Percentiles rank a stretch among this genome's conserved stretches.
phyloP scores from a whole-genome alignment of 2,113 vertebrate species.

The Eurypyga helias region DNA sequence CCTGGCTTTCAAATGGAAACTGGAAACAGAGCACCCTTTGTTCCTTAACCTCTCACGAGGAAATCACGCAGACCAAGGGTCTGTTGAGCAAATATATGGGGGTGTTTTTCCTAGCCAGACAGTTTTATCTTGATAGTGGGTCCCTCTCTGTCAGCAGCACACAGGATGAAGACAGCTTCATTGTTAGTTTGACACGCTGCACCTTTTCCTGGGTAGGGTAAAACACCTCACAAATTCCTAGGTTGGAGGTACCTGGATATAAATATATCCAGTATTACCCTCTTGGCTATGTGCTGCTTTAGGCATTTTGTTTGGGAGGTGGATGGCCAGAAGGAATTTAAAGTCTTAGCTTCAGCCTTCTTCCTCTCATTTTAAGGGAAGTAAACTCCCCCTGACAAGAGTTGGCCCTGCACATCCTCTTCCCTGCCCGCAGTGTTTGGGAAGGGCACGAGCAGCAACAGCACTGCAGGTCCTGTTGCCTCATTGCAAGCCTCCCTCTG shows the following conservation, averaged over 20 bases:
- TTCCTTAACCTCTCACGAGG: background rate
- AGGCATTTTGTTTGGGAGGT: background rate
- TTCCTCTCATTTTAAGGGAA: background rate
- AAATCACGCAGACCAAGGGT: background rate
- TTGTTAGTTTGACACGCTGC: background rate
- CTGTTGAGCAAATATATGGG: background rate
- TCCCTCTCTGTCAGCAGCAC: background rate
- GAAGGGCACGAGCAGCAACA: background rate
- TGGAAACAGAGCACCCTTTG: slow-evolving; percentile 9
- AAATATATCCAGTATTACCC: background rate
- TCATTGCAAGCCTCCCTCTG: background rate
- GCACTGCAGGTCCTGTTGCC: background rate
- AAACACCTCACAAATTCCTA: background rate
- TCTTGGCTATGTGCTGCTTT: background rate
- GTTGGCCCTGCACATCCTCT: no score
- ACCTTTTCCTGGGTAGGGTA: background rate
- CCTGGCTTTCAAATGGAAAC: background rate
- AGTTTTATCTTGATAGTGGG: background rate
- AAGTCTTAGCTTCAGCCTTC: background rate
- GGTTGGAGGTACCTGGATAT: background rate
- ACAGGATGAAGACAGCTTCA: background rate
- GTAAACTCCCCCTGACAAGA: background rate
- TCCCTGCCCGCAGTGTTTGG: background rate
- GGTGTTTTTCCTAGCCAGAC: background rate
- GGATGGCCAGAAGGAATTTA: background rate